Evolutionary conservation across 2,888 invertebrate species (phyloP).

Genomic region (Subacronicta megacephala): DNA sequence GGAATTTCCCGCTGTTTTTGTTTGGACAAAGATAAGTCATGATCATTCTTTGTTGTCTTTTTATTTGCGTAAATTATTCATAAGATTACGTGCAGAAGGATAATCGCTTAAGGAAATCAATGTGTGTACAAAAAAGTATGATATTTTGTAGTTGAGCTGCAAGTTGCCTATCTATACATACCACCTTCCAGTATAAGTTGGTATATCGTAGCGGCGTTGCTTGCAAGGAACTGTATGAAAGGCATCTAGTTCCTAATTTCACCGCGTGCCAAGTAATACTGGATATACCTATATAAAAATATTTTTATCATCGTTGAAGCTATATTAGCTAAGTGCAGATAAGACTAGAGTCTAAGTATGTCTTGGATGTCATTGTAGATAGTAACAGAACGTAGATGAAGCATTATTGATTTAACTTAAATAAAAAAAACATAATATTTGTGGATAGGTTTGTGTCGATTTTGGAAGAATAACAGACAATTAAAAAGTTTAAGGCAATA

Average conservation of each 20-base stretch:
- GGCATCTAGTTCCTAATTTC: background rate
- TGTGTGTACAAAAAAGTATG: constrained; percentile 3
- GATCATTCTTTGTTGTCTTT: background rate
- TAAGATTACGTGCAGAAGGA: constrained; percentile 13
- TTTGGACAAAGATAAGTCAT: constrained; percentile 11
- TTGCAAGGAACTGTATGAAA: background rate
- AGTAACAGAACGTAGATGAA: background rate
- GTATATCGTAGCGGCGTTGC: background rate
- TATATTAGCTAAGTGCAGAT: too few relatives aligned
- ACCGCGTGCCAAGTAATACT: background rate
- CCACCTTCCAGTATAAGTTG: background rate
- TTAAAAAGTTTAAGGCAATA: too few relatives aligned
- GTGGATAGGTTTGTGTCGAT: too few relatives aligned
- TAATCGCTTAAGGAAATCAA: constrained; percentile 9
- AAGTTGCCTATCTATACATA: background rate
- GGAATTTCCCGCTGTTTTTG: background rate
- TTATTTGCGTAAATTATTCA: background rate
- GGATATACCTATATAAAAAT: too few relatives aligned
- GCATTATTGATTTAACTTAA: background rate
- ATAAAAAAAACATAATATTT: too few relatives aligned
- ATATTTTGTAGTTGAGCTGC: background rate
- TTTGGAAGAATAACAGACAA: too few relatives aligned
- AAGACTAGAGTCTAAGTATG: too few relatives aligned
- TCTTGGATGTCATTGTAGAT: too few relatives aligned
- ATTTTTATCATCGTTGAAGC: too few relatives aligned